Evolutionary conservation across 92 coral and sea anemone genomes (phyloP), one percentile per base, ranked within the genome.

Genomic region (Siderastrea radians): DNA sequence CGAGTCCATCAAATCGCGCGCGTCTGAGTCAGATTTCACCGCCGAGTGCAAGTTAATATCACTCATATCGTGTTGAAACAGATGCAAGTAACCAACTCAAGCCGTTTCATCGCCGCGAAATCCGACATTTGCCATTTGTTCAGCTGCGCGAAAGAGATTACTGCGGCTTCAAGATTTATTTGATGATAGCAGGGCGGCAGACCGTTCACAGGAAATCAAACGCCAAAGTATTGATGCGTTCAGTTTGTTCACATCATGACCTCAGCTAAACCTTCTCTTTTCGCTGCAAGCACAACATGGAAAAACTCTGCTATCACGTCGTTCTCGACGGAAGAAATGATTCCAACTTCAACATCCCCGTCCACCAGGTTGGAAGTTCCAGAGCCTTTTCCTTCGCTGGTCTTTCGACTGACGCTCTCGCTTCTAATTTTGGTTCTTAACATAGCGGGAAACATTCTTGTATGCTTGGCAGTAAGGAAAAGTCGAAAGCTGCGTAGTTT

Each of bases 401-500:
- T 93, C 26, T 47, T 86, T 13, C 90, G 98, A 8, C 75, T 95
- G 11, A 75, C 91, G 2, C 91, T 95, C 14, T 92, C 93, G 49
- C 87, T 91, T 55, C 71, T 95, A 51, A 95, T 79, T 15, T 80
- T 94, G 73, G 63, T 93, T 7, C 95, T 95, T 13, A 95, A 93
- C 82, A 79, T 95, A 51, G 78, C 92, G 3, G 98, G 98, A 12
- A 95, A 95, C 69, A 73, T 91, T 52, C 86, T 95, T 90, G 98
- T 95, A 44, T 93, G 96, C 59, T 91, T 89, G 50, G 96, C 94
- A 2, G 98, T 95, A 10, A 86, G 90, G 52, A 87, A 80, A 60
- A 95, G 86, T 58, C 96, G 95, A 77, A 95, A 86, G 82, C 78
- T 95, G 50, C 90, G 98, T 68, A 95, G 98, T 86, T 93, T 89